A percentile compares a stretch with the other conserved stretches of the same genome.
These are phyloP conservation scores for Xiphorhynchus erythropygius DNA, from an alignment of 2,797 vertebrate species.

Conservation along the genomic window DNA sequence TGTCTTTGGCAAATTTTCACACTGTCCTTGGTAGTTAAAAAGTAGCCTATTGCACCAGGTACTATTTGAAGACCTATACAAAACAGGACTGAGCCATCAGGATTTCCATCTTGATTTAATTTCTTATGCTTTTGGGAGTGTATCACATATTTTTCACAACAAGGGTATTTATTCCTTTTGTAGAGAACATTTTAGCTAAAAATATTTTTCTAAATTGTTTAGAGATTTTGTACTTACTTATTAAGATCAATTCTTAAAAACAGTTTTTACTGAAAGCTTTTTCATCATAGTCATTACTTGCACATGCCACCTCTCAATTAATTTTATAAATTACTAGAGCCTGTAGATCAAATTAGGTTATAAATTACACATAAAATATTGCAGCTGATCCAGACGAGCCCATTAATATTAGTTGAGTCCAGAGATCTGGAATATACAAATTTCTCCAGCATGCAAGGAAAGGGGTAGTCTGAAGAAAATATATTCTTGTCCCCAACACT, in stretches of 20 bases:
- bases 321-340: background rate
- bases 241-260: background rate
- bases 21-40: background rate
- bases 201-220: background rate
- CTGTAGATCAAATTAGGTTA: background rate
- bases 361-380: background rate
- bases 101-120: background rate
- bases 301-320: background rate
- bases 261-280: background rate
- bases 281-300: background rate
- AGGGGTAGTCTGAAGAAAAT: background rate
- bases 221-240: background rate
- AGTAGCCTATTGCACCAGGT: background rate
- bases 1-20: background rate
- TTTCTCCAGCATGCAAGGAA: background rate
- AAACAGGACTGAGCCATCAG: background rate
- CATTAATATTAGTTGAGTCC: background rate
- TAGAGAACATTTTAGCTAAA: background rate
- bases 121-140: background rate
- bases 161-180: background rate
- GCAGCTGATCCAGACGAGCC: background rate
- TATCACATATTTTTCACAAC: background rate
- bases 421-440: background rate
- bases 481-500: background rate
- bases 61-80: background rate